Conservation (phyloP, 53 echinoderm and acorn worm species). For the Mesocentrotus franciscanus region DNA sequence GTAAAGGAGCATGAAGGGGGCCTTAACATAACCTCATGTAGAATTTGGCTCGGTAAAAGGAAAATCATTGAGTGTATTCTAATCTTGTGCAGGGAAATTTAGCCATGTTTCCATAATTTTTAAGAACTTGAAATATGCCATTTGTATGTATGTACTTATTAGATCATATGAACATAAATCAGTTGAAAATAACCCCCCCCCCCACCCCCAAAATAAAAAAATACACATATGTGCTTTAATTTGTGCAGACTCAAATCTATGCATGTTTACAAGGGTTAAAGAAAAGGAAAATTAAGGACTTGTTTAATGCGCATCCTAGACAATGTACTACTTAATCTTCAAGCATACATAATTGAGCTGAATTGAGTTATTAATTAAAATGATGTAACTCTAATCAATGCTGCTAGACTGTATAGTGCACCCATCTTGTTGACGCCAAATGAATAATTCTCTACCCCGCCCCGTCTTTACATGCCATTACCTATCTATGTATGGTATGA, state of each 20-base stretch:
- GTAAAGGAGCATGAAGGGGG: neutral
- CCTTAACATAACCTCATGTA: neutral
- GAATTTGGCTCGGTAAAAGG: neutral
- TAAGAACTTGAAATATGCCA: neutral
- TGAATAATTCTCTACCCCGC: neutral
- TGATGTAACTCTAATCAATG: conserved; percentile 27
- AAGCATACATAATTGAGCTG: neutral
- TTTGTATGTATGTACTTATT: neutral
- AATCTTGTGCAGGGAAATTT: neutral
- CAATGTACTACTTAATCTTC: conserved; percentile 31
- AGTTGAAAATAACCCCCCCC: neutral
- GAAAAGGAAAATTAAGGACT: neutral
- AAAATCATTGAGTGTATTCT: neutral
- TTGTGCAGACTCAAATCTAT: neutral
- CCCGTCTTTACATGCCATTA: neutral
- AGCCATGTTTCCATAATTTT: neutral
- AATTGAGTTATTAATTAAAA: conserved; percentile 27
- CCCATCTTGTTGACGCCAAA: neutral
- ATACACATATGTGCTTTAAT: neutral
- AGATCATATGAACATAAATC: neutral
- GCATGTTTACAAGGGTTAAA: neutral
- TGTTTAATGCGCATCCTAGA: neutral
- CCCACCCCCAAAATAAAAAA: too few relatives aligned
- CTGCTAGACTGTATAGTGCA: neutral
- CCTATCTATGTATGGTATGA: neutral